Base-by-base conservation (phyloP, 1,140 invertebrate species). In the Maniola jurtina region DNA sequence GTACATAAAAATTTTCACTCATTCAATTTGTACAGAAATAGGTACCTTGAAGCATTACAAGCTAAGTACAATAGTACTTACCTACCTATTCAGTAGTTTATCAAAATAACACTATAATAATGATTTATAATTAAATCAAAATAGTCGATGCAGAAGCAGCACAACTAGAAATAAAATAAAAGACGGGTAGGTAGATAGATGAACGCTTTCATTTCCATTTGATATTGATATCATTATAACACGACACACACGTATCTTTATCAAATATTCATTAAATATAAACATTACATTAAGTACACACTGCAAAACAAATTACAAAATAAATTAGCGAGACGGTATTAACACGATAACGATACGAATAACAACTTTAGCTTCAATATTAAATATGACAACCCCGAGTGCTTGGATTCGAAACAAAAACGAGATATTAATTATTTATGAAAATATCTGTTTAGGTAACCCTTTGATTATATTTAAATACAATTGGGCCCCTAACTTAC, bases 381-480 rank as follows among this genome's bases (percentile, higher is more conserved):
- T 48, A 48, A 13, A 48, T 48, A 33, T 54, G 7, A 54, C 6
- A 25, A 54, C 4, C 42, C 42, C 11, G 58, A 48, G 40, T 54
- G n/a, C 38, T 45, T 15, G 50, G 48, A 33, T 15, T 11, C 14
- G 33, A 61, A 63, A 68, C 54, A 68, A 57, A 63, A 63, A 63
- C 0, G 35, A 14, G 14, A 45, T 72, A 72, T 76, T 74, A 79
- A 84, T 81, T 80, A 86, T 86, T 81, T 74, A 77, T 79, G 67
- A 79, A 75, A 73, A 79, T 80, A 79, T 81, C 70, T 77, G 75
- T 81, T 79, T 72, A n/a, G n/a, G n/a, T n/a, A 83, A 86, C 78
- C 86, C 86, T 86, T 86, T 77, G 74, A 80, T 79, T 84, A 83
- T 76, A 84, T 86, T 83, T 77, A 78, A 89, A 86, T 86, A 82